These are phyloP conservation scores for Pheosia gnoma DNA, from an alignment of 2,888 invertebrate species.

Conservation along the genomic window DNA sequence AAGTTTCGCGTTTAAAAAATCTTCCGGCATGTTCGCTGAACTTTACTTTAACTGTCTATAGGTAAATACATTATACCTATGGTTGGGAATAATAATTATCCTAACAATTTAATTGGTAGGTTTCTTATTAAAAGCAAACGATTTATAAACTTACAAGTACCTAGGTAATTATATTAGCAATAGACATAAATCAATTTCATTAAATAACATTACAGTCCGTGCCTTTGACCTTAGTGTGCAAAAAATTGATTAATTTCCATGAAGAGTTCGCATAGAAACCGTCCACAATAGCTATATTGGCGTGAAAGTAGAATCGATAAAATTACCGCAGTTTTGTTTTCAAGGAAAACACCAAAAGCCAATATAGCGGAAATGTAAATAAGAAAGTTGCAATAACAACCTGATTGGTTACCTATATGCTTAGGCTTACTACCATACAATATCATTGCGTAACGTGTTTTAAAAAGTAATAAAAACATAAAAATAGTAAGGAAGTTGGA, in stretches of 20 bases:
- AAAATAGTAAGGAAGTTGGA: conserved; percentile 34
- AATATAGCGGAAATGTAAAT: conserved; percentile 20
- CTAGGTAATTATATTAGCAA: conserved; percentile 9
- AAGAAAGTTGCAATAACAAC: conserved; percentile 8
- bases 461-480: conserved; percentile 49
- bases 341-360: conserved; percentile 51
- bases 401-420: conserved; percentile 11
- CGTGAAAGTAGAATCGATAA: conserved; percentile 80
- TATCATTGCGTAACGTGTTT: conserved; percentile 38
- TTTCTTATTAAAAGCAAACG: not conserved
- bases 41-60: too few species aligned
- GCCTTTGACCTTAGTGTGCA: conserved; percentile 30
- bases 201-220: conserved; percentile 15
- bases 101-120: too few species aligned
- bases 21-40: too few species aligned
- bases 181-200: conserved; percentile 22
- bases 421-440: conserved; percentile 23
- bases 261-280: conserved; percentile 63
- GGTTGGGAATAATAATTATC: too few species aligned
- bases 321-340: conserved; percentile 83
- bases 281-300: conserved; percentile 59
- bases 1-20: too few species aligned
- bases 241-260: conserved; percentile 51
- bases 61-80: too few species aligned
- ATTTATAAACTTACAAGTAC: not conserved